Base-by-base conservation (phyloP, 2,797 vertebrate genomes). In the Chelon labrosus region DNA sequence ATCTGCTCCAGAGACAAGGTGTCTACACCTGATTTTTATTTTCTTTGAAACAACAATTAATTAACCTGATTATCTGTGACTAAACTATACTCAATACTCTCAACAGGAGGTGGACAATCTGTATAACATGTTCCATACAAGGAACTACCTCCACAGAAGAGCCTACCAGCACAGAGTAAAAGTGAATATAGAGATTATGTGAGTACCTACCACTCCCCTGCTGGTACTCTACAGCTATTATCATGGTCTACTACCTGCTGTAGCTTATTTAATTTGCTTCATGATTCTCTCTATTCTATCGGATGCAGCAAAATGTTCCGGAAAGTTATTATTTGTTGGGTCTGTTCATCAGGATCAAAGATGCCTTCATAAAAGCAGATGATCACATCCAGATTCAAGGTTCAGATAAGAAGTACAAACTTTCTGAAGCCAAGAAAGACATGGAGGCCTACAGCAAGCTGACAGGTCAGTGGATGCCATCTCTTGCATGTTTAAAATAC, bases 1-100 rank as follows among this genome's bases (percentile, higher is more conserved):
- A 97, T 99, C 90, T 99, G 98, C 85, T 95, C 95, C 5, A 94
- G 97, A 90, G 97, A 99, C 78, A 98, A 99, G 96, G 98, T 98
- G 84, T 90, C 16, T n/a, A n/a, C 19, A 1, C 22, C 22, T 22
- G 22, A 22, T 22, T 22, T 16, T 27, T 63, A 38, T 42, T 1
- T 13, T 44, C 47, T 47, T 47, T 47, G 3, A 19, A 7, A 35
- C 16, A 4, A 0, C 16, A 7, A 41, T 60, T 2, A 35, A 9
- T 71, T 10, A 5, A 35, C 16, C 0, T 19, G 10, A 41, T 60
- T 2, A 35, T 17, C 14, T 46, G 12, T n/a, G 22, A 63, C 66
- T 78, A 27, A 80, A 44, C 49, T 3, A 1, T 1, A 11, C 2
- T 0, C 31, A 1, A n/a, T 67, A 67, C 68, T 85, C 82, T 35